Evolutionary conservation across 2,113 vertebrate genomes (phyloP).

Genomic region (Jacana jacana): DNA sequence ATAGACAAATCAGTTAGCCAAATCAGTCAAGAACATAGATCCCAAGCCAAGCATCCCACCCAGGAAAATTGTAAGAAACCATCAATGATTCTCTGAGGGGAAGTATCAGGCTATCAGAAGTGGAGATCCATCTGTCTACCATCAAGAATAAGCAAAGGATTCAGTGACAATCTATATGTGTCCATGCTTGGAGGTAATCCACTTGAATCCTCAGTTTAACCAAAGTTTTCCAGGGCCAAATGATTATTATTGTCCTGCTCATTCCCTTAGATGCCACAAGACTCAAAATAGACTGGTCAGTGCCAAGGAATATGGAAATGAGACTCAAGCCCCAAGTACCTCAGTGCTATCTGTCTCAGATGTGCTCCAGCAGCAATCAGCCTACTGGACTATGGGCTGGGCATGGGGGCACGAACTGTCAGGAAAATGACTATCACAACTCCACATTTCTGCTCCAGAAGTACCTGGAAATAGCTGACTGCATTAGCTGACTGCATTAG

Average conservation of each 20-base stretch:
- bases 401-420: accelerated
- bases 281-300: background rate
- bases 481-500: background rate
- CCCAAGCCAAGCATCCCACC: background rate
- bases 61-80: background rate
- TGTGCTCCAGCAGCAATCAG: background rate
- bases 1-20: background rate
- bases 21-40: background rate
- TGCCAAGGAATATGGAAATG: background rate
- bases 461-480: background rate
- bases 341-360: background rate
- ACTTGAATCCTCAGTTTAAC: background rate
- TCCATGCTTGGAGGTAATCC: background rate
- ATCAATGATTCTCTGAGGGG: background rate
- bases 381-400: background rate
- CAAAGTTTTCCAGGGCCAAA: background rate
- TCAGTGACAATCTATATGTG: background rate
- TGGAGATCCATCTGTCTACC: background rate
- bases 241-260: background rate
- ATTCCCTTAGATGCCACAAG: background rate
- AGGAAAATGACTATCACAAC: background rate
- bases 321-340: background rate
- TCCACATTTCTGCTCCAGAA: background rate
- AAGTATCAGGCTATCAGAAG: background rate
- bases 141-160: background rate